phyloP scores from a whole-genome alignment of 2,113 vertebrate genomes.

The Ictalurus punctatus region DNA sequence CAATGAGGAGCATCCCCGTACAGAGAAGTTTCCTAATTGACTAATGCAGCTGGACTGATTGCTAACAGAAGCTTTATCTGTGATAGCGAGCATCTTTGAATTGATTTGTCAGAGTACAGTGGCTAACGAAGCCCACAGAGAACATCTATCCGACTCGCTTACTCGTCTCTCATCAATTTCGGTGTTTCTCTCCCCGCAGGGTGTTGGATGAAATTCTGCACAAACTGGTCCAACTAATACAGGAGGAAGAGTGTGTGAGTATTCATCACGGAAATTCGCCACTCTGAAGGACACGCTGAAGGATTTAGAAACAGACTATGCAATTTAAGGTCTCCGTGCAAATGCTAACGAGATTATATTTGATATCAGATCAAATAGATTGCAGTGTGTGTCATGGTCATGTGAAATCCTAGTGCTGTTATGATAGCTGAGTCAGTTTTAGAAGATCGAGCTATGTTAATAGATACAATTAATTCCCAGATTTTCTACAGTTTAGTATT shows the following conservation, averaged over 20 bases:
- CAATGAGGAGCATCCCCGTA: background rate
- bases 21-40: background rate
- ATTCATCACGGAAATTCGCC: background rate
- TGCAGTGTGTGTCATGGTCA: background rate
- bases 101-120: background rate
- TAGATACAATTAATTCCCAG: background rate
- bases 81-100: background rate
- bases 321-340: background rate
- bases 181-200: constrained; percentile 67
- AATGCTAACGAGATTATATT: background rate
- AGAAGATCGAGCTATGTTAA: background rate
- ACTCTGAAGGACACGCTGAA: constrained; percentile 9
- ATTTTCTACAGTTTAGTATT: background rate
- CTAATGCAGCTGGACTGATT: background rate
- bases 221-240: constrained; percentile 87
- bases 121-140: background rate
- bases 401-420: background rate
- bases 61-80: background rate
- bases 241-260: constrained; percentile 94
- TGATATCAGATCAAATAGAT: background rate
- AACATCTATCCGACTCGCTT: constrained; percentile 3
- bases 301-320: background rate
- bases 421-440: too few species aligned
- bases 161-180: background rate
- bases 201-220: constrained; percentile 86